Evolutionary conservation across 30 jellyfish, hydroid and myxozoan genomes (phyloP).

Genomic region (Mastigias papua): DNA sequence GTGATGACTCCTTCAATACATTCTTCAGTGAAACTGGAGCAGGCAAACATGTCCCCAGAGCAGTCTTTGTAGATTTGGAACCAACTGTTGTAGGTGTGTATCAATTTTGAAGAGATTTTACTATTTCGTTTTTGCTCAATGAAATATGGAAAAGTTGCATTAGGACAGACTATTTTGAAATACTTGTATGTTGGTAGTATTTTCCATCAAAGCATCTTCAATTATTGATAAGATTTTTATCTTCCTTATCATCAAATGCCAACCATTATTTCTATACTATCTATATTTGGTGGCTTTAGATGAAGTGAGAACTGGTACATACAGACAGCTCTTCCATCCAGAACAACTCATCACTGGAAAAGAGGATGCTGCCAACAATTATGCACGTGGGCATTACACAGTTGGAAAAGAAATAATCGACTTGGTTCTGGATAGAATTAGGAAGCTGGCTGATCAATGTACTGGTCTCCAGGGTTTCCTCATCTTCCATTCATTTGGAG

Average conservation of each 20-base stretch:
- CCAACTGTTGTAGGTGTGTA: constrained; percentile 92
- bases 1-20: constrained; percentile 95
- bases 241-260: no score
- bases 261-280: neutral
- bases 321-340: constrained; percentile 95
- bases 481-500: constrained; percentile 98
- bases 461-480: constrained; percentile 97
- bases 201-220: no score
- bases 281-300: constrained; percentile 56
- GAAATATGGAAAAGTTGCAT: no score
- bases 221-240: no score
- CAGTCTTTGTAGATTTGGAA: constrained; percentile 93
- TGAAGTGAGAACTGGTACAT: constrained; percentile 96
- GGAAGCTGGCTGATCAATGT: constrained; percentile 95
- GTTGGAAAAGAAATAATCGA: constrained; percentile 95
- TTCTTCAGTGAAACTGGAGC: constrained; percentile 98
- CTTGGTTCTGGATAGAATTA: constrained; percentile 86
- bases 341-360: constrained; percentile 96
- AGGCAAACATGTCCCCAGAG: constrained; percentile 93
- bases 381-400: constrained; percentile 99
- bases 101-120: neutral
- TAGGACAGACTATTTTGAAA: no score
- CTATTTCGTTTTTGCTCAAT: no score
- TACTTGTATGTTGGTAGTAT: no score
- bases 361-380: constrained; percentile 98